Base-by-base conservation (phyloP, 2,797 vertebrate genomes). In the Manis javanica region DNA sequence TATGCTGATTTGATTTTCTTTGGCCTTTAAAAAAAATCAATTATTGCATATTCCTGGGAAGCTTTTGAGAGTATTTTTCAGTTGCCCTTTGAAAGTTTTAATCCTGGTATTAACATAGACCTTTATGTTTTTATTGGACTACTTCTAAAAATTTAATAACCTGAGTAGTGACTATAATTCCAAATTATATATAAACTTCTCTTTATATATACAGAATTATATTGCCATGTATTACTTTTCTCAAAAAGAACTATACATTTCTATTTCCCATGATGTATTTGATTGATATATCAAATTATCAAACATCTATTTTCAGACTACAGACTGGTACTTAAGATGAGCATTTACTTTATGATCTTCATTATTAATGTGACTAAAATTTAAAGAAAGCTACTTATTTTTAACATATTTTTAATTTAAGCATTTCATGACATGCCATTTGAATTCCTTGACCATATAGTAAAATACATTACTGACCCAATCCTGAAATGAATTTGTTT, bases 11-110 rank as follows among this genome's bases (percentile, higher is more conserved):
- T 94, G 89, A 85, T 90, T 96, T 77, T n/a, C 18, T 57, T 96
- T 81, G 61, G 89, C 84, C 90, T 96, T 95, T 29, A 71, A 83
- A 97, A 87, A 89, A 92, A 92, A 94, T 94, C 86, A 97, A 72
- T 90, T 16, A 24, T 59, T 21, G 12, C 9, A 72, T 81, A 91
- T 94, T 82, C 42, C 66, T 71, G 34, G 26, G 21, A 5, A 85
- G 81, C 69, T 87, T 84, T 74, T 72, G 37, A 74, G 57, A 94
- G 51, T 55, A 78, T 90, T 87, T 93, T 87, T 91, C 37, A 90
- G 42, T 49, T 84, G 81, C 83, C 79, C 57, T 96, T 96, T 94
- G 79, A 96, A 96, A 87, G 26, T 92, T 91, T 77, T 96, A 96
- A 97, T 97, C 46, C 55, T 93, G 42, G 66, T 68, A 77, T 97